Base-by-base conservation (phyloP, 2,888 invertebrate species). In the Drosophila formosana region DNA sequence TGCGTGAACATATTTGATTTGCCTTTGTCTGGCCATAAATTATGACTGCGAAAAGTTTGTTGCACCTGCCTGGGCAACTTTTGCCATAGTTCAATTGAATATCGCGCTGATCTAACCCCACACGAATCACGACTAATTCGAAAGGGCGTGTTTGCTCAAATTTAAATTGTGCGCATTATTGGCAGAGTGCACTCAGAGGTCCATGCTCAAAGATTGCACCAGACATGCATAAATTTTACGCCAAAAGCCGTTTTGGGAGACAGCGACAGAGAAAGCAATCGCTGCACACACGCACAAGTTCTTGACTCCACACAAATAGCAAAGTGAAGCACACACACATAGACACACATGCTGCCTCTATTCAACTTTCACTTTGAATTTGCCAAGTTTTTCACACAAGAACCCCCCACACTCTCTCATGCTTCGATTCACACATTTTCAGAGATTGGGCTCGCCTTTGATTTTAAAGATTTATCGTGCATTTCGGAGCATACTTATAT, bases 81-180 rank as follows among this genome's bases (percentile, higher is more conserved):
- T 47, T 39, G 63, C 39, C 34, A 32, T 53, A 56, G 66, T 60
- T 69, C 67, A 68, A 68, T 65, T 53, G 66, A 70, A 70, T 66
- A 26, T 68, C 52, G 18, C 58, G 55, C 60, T 26, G 63, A 69
- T 53, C 49, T 45, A 45, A 55, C 28, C 71, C 13, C 43, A 41
- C 57, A 49, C 32, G 60, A 39, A 18, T 51, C 28, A 13, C 41
- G 64, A 49, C 67, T 68, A 72, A 74, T 66, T 66, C 67, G 51
- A 67, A 64, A 69, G 73, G 64, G 56, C 57, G 58, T 78, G 70
- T 79, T 82, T 87, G 82, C 81, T 62, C 43, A 70, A 77, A 79
- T 84, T 85, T 83, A 85, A 85, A 85, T 86, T 85, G 85, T 83
- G 87, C 89, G 87, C 87, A 83, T 85, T 88, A 88, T 85, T 88